These are phyloP conservation scores for Orchesellides sinensis DNA, from an alignment of 2,888 invertebrate genomes.

Conservation along the genomic window DNA sequence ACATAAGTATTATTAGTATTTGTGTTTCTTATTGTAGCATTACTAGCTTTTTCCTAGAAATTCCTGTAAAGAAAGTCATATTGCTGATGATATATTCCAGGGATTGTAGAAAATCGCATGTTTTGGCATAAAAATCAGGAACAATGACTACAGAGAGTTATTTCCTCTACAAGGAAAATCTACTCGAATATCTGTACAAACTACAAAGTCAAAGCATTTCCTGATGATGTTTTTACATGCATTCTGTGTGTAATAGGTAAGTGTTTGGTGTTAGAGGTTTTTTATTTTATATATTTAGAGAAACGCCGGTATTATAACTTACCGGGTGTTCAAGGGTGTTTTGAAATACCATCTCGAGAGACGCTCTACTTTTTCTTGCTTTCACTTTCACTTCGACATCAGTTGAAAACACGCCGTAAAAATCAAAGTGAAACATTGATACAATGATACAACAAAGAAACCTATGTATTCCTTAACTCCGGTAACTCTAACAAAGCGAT, in stretches of 20 bases:
- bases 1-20: background rate
- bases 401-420: conserved; percentile 1
- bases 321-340: background rate
- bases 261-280: too few relatives aligned
- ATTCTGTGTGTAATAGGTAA: background rate
- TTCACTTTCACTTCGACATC: background rate
- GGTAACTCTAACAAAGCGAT: conserved; percentile 23
- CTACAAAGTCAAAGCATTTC: too few relatives aligned
- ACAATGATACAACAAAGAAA: background rate
- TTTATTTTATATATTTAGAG: background rate
- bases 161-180: too few relatives aligned
- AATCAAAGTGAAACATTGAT: conserved; percentile 3
- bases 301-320: background rate
- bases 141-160: too few relatives aligned
- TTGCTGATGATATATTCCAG: too few relatives aligned
- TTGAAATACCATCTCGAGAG: background rate
- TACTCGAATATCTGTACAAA: too few relatives aligned
- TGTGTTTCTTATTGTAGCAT: background rate
- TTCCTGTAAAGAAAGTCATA: too few relatives aligned
- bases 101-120: too few relatives aligned
- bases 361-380: background rate
- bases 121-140: too few relatives aligned
- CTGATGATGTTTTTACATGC: too few relatives aligned
- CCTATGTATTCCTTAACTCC: background rate
- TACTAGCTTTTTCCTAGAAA: too few relatives aligned